These are phyloP conservation scores for Nomada fabriciana DNA, from an alignment of 2,888 invertebrate species.

Conservation along the genomic window DNA sequence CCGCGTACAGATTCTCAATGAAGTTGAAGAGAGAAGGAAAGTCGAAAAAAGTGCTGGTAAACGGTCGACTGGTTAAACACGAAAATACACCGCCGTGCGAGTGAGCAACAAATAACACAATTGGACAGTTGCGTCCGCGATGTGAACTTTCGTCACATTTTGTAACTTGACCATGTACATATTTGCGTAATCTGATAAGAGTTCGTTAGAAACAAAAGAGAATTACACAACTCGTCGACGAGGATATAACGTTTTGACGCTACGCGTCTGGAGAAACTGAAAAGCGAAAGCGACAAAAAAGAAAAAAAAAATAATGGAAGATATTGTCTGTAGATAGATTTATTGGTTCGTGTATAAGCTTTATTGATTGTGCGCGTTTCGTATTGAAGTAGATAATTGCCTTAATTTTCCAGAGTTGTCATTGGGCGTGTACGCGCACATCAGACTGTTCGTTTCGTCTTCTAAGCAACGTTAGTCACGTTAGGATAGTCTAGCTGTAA, in stretches of 20 bases:
- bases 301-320: background rate
- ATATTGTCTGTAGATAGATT: constrained; percentile 3
- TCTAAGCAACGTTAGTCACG: constrained; percentile 29
- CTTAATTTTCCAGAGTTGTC: constrained; percentile 55
- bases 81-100: constrained; percentile 41
- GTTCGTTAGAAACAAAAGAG: constrained; percentile 35
- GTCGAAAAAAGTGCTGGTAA: background rate
- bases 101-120: constrained; percentile 30
- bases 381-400: constrained; percentile 47
- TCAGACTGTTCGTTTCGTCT: constrained; percentile 14
- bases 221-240: constrained; percentile 31
- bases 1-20: constrained; percentile 82
- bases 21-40: constrained; percentile 45
- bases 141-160: constrained; percentile 42
- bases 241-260: constrained; percentile 7
- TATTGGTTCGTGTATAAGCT: background rate
- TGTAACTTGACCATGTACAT: constrained; percentile 48
- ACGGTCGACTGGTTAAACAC: constrained; percentile 39
- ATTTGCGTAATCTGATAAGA: constrained; percentile 61
- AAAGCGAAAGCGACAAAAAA: background rate
- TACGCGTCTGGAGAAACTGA: background rate
- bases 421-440: constrained; percentile 9
- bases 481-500: constrained; percentile 36
- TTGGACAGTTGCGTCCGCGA: constrained; percentile 47
- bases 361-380: constrained; percentile 28